Evolutionary conservation across 2,888 invertebrate genomes (phyloP), one percentile per base, ranked within the genome.

Genomic region (Fragum sueziense): DNA sequence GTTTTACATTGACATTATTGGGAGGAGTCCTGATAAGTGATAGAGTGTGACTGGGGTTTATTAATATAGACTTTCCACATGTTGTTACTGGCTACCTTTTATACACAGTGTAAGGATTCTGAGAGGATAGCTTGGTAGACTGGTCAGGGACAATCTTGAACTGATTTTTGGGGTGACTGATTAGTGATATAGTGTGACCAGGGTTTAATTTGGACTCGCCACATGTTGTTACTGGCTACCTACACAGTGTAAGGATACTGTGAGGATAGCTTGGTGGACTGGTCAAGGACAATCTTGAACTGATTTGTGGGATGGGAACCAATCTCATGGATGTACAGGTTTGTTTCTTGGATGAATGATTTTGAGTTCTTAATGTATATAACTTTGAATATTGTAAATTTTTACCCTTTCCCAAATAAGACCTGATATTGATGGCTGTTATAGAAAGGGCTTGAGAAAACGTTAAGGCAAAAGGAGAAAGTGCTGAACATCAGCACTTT

Each of bases 251-350:
- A n/a, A n/a, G 47, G 47, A 47, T 47, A 47, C 47, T 47, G 17
- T 47, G 47, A 47, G 4, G 47, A 47, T 47, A 47, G n/a, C 47
- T 47, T 2, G 3, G 17, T 47, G n/a, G 47, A 47, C 47, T 47
- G 47, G 47, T 47, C 47, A 47, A n/a, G 47, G 47, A 47, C 47
- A 47, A 20, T 47, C 17, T 3, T 3, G 47, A 47, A 47, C 14
- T 47, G 3, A 47, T 4, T 47, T 47, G 47, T 54, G 47, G 61
- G 31, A 67, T 52, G 37, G 31, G 41, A 37, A 51, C 54, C 52
- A 61, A 78, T 37, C 41, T n/a, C 20, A 57, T 57, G 29, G 74
- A 37, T 62, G 65, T 37, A 9, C 27, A 47, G 71, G 37, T 71
- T 52, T 69, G 73, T 70, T n/a, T 14, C n/a, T n/a, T n/a, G n/a